Evolutionary conservation across 2,113 vertebrate genomes (phyloP).

Genomic region (Eidolon helvum): DNA sequence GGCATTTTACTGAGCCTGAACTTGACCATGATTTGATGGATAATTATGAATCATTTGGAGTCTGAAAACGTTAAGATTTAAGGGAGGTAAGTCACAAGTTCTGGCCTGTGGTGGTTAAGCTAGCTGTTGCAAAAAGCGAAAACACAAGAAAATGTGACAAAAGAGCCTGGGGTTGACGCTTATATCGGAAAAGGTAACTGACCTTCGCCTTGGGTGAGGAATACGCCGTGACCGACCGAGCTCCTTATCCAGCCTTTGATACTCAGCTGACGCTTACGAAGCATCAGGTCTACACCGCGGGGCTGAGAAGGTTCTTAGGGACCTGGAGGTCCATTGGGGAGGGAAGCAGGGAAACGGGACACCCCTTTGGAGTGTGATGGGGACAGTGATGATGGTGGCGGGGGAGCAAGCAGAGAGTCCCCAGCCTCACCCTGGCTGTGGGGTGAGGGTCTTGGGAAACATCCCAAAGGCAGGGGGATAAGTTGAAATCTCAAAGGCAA

Average conservation of each 20-base stretch:
- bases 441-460: no score
- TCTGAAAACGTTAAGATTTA: not conserved
- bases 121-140: not conserved
- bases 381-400: accelerated
- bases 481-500: not conserved
- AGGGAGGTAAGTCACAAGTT: not conserved
- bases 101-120: not conserved
- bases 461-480: not conserved
- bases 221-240: no score
- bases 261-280: accelerated
- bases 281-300: accelerated
- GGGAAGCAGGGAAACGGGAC: not conserved
- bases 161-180: not conserved
- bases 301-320: not conserved
- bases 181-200: not conserved
- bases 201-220: not conserved
- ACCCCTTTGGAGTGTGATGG: accelerated
- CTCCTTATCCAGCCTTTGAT: not conserved
- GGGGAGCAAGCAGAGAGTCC: accelerated
- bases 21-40: not conserved
- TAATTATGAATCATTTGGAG: not conserved
- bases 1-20: not conserved
- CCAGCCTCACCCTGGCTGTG: accelerated
- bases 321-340: accelerated
- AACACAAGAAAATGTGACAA: not conserved